phyloP scores from a whole-genome alignment of 2,797 vertebrate species.

The Okamejei kenojei region DNA sequence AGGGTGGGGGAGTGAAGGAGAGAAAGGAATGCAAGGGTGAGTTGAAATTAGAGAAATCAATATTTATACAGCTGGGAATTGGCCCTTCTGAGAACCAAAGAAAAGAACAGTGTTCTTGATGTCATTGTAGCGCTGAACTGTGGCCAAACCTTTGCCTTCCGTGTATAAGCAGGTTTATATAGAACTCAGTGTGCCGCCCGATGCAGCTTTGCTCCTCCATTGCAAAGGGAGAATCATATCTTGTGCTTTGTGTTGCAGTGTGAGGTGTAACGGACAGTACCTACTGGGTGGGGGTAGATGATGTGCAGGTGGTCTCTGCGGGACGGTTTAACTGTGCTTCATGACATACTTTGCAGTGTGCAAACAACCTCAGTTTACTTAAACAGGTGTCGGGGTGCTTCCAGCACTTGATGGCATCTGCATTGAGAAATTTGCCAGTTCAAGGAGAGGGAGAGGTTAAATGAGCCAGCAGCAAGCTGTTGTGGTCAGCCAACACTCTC shows the following conservation, averaged over 20 bases:
- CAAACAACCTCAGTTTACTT: neutral
- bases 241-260: neutral
- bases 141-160: neutral
- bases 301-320: neutral
- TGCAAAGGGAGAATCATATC: neutral
- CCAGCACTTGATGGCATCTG: neutral
- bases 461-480: neutral
- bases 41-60: no score
- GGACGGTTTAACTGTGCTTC: constrained; percentile 30
- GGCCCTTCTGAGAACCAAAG: neutral
- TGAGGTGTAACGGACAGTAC: neutral
- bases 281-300: no score
- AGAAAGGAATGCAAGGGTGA: no score
- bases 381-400: neutral
- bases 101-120: neutral
- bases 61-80: neutral
- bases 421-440: neutral
- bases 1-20: no score
- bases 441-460: neutral
- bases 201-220: neutral
- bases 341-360: no score
- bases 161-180: neutral
- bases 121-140: neutral
- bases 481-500: constrained; percentile 13
- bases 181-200: neutral